Base-by-base conservation (phyloP, 2,797 vertebrate species). In the Pagetopsis macropterus region DNA sequence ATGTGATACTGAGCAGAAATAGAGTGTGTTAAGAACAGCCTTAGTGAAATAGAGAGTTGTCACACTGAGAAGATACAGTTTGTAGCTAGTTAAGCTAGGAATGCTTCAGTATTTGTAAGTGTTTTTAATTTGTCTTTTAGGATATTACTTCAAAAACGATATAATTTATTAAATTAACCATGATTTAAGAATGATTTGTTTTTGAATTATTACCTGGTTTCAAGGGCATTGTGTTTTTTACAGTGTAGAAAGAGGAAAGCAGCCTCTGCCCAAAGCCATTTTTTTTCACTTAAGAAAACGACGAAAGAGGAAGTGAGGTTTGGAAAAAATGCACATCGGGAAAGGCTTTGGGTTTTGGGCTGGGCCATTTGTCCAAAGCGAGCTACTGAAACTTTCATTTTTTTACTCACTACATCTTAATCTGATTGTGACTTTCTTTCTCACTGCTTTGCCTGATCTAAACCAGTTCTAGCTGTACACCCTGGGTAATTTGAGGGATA, bases 331-430 rank as follows among this genome's bases (percentile, higher is more conserved):
- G 76, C 68, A 72, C 74, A 79, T 74, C 69, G 80, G 76, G 79
- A 89, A 89, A 83, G 61, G 61, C 65, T 84, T 81, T 82, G 62
- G 72, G 79, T 74, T 89, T 81, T 70, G 75, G 86, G 79, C 68
- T 72, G 75, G 80, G 62, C 50, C 50, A 56, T 81, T 76, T 85
- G 70, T 75, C 65, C 67, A 73, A 56, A 68, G 67, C 41, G 43
- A 74, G 69, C 60, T 69, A 51, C 70, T 75, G 60, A 62, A 54
- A 51, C 46, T 33, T 61, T 70, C 58, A 19, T 54, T 65, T 72
- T 72, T 67, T 60, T 45, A 67, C 12, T 48, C 43, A 79, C 72
- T 40, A 61, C 52, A 74, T 80, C 55, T 73, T 12, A 68, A 63
- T 81, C 45, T 65, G 49, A 68, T 49, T n/a, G 4, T 8, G 21